These are phyloP conservation scores for Xylota sylvarum DNA, from an alignment of 2,888 invertebrate species.

Conservation along the genomic window DNA sequence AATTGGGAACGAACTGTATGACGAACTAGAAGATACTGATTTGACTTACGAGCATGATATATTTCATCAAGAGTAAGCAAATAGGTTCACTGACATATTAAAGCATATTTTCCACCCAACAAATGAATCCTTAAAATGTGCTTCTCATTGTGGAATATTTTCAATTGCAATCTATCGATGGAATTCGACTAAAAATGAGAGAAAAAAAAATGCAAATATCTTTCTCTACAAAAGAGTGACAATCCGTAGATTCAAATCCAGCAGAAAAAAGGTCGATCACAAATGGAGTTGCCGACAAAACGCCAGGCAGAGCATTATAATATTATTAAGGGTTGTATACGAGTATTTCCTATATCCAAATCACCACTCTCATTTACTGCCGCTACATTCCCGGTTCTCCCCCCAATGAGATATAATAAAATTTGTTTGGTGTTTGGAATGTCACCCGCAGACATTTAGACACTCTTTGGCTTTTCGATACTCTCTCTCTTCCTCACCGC, in stretches of 20 bases:
- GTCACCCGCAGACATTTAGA: slow-evolving; percentile 84
- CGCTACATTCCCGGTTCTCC: slow-evolving; percentile 47
- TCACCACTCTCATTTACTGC: slow-evolving; percentile 61
- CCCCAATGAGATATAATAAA: slow-evolving; percentile 81
- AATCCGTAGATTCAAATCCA: slow-evolving; percentile 68
- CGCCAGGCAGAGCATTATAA: slow-evolving; percentile 58
- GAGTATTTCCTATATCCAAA: slow-evolving; percentile 53
- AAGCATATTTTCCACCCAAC: slow-evolving; percentile 35
- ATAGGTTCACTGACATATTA: no score
- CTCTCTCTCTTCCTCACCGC: slow-evolving; percentile 18
- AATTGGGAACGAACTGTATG: no score
- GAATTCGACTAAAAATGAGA: slow-evolving; percentile 44
- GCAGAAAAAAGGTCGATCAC: slow-evolving; percentile 41
- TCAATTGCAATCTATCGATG: slow-evolving; percentile 72
- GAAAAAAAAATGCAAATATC: slow-evolving; percentile 69
- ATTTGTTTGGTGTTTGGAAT: slow-evolving; percentile 84
- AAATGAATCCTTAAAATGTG: slow-evolving; percentile 30
- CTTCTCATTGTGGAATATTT: slow-evolving; percentile 43
- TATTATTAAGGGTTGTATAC: slow-evolving; percentile 69
- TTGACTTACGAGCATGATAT: no score
- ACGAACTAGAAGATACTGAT: no score
- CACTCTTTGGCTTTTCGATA: slow-evolving; percentile 77
- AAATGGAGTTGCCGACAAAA: slow-evolving; percentile 31
- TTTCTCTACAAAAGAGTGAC: slow-evolving; percentile 69
- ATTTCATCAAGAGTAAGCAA: no score